Base-by-base conservation (phyloP, 2,888 invertebrate species). In the Eilema griseolum region DNA sequence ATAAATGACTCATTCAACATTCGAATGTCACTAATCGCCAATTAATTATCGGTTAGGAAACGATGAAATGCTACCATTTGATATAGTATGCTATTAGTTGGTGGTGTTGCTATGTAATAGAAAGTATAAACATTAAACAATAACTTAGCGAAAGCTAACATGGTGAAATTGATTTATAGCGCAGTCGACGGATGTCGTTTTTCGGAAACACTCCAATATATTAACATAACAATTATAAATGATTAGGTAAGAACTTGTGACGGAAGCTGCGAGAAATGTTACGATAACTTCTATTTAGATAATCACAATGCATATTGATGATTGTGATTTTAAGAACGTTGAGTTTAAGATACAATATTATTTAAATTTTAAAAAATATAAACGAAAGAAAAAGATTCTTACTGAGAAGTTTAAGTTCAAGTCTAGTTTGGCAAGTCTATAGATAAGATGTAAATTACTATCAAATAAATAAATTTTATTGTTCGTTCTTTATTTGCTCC, bases 81-180 rank as follows among this genome's bases (percentile, higher is more conserved):
- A 90, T 89, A 89, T 84, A 90, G 87, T 90, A 89, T 84, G 90
- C 87, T 90, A 92, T 91, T 90, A 82, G 76, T 69, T 69, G 86
- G 85, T 85, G 82, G 79, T 85, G 83, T 83, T 80, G 79, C 84
- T 85, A 85, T 78, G 86, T 86, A 90, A 90, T 95, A 95, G 95
- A 95, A 95, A 95, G 95, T 94, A 92, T 92, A 93, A 94, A 95
- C 95, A 95, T 95, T 95, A 93, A 92, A 95, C 95, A 95, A 95
- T 95, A 93, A 92, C 86, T 86, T 86, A 86, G 94, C 93, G 95
- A 95, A 95, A 95, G 95, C 90, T 89, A 86, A 88, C 87, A 86
- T 83, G 84, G 95, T 90, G 95, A 95, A 95, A 95, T 95, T 95
- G 95, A 95, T 95, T 95, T 94, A 95, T 94, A 83, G 88, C 84